phyloP scores from a whole-genome alignment of 2,797 vertebrate species.

The Oreochromis mossambicus region DNA sequence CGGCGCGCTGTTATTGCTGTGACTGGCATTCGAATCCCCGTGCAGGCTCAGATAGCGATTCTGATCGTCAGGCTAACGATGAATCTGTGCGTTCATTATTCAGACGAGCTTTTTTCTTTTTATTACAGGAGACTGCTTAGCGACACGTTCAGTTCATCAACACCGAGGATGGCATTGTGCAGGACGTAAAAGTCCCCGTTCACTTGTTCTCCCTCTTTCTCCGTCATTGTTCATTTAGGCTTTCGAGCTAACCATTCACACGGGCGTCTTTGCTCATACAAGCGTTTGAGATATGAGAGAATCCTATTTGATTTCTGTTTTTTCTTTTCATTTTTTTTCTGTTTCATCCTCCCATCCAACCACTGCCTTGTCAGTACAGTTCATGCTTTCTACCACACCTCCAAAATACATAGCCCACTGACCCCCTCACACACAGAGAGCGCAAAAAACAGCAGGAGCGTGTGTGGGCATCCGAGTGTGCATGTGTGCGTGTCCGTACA shows the following conservation, averaged over 20 bases:
- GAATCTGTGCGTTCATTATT: slow-evolving; percentile 39
- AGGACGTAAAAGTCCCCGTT: slow-evolving; percentile 17
- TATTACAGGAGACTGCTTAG: neutral
- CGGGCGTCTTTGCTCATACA: neutral
- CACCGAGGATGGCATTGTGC: slow-evolving; percentile 2
- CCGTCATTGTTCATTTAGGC: slow-evolving; percentile 12
- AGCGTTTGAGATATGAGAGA: neutral
- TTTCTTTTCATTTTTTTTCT: neutral
- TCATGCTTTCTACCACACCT: slow-evolving; percentile 18
- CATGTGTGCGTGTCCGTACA: slow-evolving; percentile 26
- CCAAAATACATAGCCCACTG: slow-evolving; percentile 24
- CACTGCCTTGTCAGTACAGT: slow-evolving; percentile 19
- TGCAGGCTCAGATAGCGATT: slow-evolving; percentile 39
- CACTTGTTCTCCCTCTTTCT: slow-evolving; percentile 16
- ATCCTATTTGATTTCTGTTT: neutral
- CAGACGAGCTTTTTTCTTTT: neutral
- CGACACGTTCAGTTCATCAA: slow-evolving; percentile 27
- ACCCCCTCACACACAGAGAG: neutral
- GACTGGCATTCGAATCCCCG: slow-evolving; percentile 27
- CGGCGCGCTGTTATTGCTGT: slow-evolving; percentile 24
- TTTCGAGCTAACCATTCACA: neutral
- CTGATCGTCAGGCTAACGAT: slow-evolving; percentile 49
- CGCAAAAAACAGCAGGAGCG: slow-evolving; percentile 2
- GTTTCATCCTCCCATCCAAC: neutral
- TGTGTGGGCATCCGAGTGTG: slow-evolving; percentile 38